A percentile compares a stretch with the other conserved stretches of the same genome.
phyloP scores from a whole-genome alignment of 2,797 vertebrate genomes.

The Pipistrellus nathusii region DNA sequence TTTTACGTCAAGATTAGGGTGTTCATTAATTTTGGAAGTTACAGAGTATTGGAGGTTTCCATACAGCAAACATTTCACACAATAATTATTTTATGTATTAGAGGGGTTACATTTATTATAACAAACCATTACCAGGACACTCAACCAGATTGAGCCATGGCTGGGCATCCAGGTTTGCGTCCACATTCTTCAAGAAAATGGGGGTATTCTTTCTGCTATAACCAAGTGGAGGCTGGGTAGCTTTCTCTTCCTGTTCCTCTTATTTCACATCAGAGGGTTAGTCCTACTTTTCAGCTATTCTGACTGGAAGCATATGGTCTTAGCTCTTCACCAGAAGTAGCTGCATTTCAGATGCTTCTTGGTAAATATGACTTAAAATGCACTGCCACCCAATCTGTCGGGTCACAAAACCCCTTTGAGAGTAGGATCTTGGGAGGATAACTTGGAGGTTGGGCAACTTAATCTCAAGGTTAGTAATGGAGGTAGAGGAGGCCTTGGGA shows the following conservation, averaged over 20 bases:
- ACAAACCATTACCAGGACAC: background rate
- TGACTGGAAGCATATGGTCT: background rate
- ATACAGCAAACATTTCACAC: too few relatives aligned
- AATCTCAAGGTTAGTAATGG: background rate
- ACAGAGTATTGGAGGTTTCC: too few relatives aligned
- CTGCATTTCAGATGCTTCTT: background rate
- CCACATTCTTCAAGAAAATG: background rate
- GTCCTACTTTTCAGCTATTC: background rate
- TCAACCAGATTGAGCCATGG: too few relatives aligned
- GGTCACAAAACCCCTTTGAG: background rate
- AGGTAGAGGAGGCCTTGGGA: background rate
- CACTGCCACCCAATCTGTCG: background rate
- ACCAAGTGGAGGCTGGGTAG: background rate
- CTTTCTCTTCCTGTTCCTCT: background rate
- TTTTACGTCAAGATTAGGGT: too few relatives aligned
- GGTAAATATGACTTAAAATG: background rate
- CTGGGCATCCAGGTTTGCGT: background rate
- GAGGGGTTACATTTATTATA: too few relatives aligned
- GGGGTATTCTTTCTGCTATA: background rate
- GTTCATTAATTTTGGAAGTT: too few relatives aligned
- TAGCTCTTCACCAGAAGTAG: background rate
- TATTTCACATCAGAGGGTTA: background rate
- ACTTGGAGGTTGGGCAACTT: background rate
- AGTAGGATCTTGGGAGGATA: background rate
- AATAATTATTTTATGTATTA: too few relatives aligned